Conservation (phyloP, 2,888 invertebrate genomes). For the Xestia xanthographa region DNA sequence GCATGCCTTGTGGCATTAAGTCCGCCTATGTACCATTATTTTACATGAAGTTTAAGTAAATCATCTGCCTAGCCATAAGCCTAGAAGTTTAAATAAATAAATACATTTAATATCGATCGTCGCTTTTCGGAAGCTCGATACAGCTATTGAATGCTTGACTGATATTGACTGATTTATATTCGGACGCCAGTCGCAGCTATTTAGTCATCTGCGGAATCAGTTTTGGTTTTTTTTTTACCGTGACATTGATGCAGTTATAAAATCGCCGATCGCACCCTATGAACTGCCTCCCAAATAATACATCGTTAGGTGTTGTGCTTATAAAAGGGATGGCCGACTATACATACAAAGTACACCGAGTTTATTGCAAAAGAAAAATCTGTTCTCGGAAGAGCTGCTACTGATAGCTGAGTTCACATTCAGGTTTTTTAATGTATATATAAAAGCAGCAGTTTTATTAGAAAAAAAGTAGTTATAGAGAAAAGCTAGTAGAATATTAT, state of each 20-base stretch:
- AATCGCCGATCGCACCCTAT: background rate
- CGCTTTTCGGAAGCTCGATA: background rate
- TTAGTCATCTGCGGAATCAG: background rate
- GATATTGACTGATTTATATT: background rate
- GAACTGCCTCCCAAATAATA: background rate
- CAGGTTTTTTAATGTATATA: background rate
- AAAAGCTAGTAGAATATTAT: background rate
- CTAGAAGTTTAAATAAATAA: too few relatives aligned
- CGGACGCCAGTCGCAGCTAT: background rate
- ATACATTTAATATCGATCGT: too few relatives aligned
- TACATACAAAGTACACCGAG: too few relatives aligned
- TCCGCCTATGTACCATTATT: too few relatives aligned
- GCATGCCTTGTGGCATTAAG: too few relatives aligned
- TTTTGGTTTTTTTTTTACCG: background rate
- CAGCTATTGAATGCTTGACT: background rate
- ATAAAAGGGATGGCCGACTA: background rate
- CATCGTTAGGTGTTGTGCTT: background rate
- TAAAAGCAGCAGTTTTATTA: background rate
- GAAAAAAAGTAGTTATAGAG: background rate
- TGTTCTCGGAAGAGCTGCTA: too few relatives aligned
- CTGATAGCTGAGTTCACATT: background rate
- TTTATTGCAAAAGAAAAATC: background rate
- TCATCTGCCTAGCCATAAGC: too few relatives aligned
- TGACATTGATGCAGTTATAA: background rate
- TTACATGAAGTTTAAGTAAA: too few relatives aligned